Percentiles rank a stretch among this genome's conserved stretches.
phyloP scores from a whole-genome alignment of 2,888 invertebrate species.

The Lepeophtheirus nordmannii region DNA sequence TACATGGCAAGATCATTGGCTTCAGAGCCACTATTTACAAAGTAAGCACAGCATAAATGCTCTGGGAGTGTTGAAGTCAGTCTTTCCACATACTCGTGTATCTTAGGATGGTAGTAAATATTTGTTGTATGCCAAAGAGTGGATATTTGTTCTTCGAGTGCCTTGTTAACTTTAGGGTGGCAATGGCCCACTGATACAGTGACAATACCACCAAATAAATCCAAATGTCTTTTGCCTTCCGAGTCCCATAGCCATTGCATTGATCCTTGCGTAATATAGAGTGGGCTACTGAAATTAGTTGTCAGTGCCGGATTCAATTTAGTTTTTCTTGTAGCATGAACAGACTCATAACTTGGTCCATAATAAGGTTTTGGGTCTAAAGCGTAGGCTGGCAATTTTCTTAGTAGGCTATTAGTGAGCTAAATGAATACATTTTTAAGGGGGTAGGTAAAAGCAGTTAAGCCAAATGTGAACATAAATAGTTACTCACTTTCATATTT shows the following conservation, averaged over 20 bases:
- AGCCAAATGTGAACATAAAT: too few relatives aligned
- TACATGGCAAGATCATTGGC: conserved; percentile 86
- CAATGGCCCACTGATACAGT: conserved; percentile 95
- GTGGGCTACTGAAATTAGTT: conserved; percentile 61
- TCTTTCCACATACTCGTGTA: conserved; percentile 76
- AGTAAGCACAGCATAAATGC: conserved; percentile 74
- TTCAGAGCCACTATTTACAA: conserved; percentile 92
- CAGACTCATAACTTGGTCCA: conserved; percentile 35
- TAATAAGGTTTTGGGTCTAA: conserved; percentile 25
- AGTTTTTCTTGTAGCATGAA: conserved; percentile 43
- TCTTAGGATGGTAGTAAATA: conserved; percentile 72
- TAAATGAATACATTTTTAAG: too few relatives aligned
- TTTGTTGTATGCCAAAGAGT: conserved; percentile 76
- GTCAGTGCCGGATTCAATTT: conserved; percentile 54
- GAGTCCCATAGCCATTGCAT: conserved; percentile 88
- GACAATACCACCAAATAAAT: conserved; percentile 90
- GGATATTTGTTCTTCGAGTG: conserved; percentile 11
- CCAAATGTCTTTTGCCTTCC: conserved; percentile 67
- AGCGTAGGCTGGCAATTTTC: conserved; percentile 4
- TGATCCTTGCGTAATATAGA: conserved; percentile 66
- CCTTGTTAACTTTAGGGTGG: conserved; percentile 47
- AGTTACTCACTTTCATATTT: too few relatives aligned
- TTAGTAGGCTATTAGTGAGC: too few relatives aligned
- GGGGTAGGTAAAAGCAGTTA: too few relatives aligned
- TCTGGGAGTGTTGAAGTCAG: conserved; percentile 65